phyloP scores from a whole-genome alignment of 2,797 vertebrate genomes.

The Lithobates sylvaticus region DNA sequence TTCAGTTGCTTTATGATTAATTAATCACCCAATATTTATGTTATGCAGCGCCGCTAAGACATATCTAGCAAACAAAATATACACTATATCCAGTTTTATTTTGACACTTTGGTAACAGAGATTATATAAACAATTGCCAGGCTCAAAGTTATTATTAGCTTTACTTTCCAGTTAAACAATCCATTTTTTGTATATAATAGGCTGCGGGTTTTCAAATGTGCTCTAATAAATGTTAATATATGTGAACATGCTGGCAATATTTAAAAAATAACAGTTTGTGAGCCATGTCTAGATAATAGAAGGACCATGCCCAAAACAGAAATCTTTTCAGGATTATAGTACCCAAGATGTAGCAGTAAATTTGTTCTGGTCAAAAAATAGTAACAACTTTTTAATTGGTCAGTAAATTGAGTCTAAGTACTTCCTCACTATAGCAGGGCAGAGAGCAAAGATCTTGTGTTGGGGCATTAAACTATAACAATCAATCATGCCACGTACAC shows the following conservation, averaged over 20 bases:
- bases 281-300: neutral
- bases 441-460: too few species aligned
- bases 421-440: too few species aligned
- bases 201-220: slow-evolving; percentile 9
- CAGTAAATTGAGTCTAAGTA: too few species aligned
- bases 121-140: slow-evolving; percentile 45
- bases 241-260: neutral
- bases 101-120: slow-evolving; percentile 29
- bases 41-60: neutral
- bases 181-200: slow-evolving; percentile 19
- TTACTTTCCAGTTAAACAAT: neutral
- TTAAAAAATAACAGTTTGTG: neutral
- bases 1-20: slow-evolving; percentile 20
- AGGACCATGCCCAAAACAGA: neutral
- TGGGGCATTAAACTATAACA: too few species aligned
- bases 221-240: slow-evolving; percentile 33
- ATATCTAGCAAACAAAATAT: slow-evolving; percentile 23
- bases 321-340: neutral
- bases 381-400: too few species aligned
- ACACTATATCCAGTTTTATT: neutral
- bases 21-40: slow-evolving; percentile 40
- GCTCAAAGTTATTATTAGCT: slow-evolving; percentile 13
- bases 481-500: too few species aligned
- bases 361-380: too few species aligned
- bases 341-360: neutral